phyloP scores from a whole-genome alignment of 2,888 invertebrate species.

The Drosophila robusta region DNA sequence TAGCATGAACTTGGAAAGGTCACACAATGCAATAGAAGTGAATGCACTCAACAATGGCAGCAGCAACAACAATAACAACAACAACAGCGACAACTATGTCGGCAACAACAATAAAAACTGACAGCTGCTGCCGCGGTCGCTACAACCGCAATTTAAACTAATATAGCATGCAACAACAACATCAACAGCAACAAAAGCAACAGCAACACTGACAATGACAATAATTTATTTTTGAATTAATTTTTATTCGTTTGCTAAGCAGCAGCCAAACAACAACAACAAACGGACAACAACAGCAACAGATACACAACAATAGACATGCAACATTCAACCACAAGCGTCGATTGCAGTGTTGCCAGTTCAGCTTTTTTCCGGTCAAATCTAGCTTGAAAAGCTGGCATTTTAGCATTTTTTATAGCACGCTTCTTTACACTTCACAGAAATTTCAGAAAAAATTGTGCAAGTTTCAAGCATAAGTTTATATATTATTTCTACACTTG shows the following conservation, averaged over 20 bases:
- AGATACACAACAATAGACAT: slow-evolving; percentile 29
- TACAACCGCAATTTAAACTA: slow-evolving; percentile 81
- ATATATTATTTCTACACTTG: too few species aligned
- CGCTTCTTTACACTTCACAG: too few species aligned
- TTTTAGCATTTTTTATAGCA: too few species aligned
- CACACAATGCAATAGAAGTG: slow-evolving; percentile 76
- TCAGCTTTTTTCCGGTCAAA: background rate
- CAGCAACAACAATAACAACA: slow-evolving; percentile 20
- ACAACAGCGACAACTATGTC: slow-evolving; percentile 45
- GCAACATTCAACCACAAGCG: slow-evolving; percentile 50
- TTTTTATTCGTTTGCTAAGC: slow-evolving; percentile 75
- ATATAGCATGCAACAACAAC: slow-evolving; percentile 68
- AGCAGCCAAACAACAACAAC: slow-evolving; percentile 39
- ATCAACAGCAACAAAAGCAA: slow-evolving; percentile 44
- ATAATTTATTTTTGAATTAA: slow-evolving; percentile 80
- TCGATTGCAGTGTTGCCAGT: background rate
- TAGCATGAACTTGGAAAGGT: slow-evolving; percentile 82
- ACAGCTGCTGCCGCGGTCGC: slow-evolving; percentile 35
- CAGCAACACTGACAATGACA: slow-evolving; percentile 72
- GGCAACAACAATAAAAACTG: slow-evolving; percentile 67
- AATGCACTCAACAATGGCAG: slow-evolving; percentile 67
- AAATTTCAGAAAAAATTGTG: too few species aligned
- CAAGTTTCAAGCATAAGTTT: too few species aligned
- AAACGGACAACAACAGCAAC: slow-evolving; percentile 33
- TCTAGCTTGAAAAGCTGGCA: background rate